Evolutionary conservation across 2,888 invertebrate genomes (phyloP), one percentile per base, ranked within the genome.

Genomic region (Baronia brevicornis): DNA sequence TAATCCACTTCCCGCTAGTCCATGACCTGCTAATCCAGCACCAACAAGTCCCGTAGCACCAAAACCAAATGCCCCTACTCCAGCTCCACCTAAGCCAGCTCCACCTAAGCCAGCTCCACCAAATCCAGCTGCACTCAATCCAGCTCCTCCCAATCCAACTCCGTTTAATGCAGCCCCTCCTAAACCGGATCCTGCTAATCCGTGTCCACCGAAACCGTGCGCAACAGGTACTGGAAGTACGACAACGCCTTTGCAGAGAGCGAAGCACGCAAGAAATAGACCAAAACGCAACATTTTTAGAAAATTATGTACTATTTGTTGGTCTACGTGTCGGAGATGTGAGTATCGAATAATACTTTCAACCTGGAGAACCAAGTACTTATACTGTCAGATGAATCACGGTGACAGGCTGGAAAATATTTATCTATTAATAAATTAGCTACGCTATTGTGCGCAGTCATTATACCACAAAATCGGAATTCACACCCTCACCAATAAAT

Each of bases 401-500:
- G 65, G 69, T 66, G 71, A 77, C 71, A 61, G 69, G 66, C 60
- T 37, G 34, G 41, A 51, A 49, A 43, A 52, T 57, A 61, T n/a
- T n/a, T n/a, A n/a, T n/a, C n/a, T n/a, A n/a, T 63, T 57, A 70
- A 71, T 65, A 61, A 55, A 66, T 65, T 70, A 40, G 64, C 50
- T 47, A 65, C 61, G 65, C 55, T 60, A 59, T 66, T 70, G 64
- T 67, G 49, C 56, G 51, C 39, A 46, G 56, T 59, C 55, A 66
- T 58, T 64, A 55, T 53, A 30, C 15, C 36, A 28, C 49, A 60
- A 54, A 49, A 41, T 43, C 41, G 50, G 51, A 65, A 61, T 60
- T 56, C 36, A 39, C 41, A 44, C 53, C 49, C 60, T 61, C 62
- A 17, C 7, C 15, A 24, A 7, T 3, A n/a, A 10, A 21, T 30